These are phyloP conservation scores for Megathymus violae DNA, from an alignment of 1,140 invertebrate genomes.

Conservation along the genomic window DNA sequence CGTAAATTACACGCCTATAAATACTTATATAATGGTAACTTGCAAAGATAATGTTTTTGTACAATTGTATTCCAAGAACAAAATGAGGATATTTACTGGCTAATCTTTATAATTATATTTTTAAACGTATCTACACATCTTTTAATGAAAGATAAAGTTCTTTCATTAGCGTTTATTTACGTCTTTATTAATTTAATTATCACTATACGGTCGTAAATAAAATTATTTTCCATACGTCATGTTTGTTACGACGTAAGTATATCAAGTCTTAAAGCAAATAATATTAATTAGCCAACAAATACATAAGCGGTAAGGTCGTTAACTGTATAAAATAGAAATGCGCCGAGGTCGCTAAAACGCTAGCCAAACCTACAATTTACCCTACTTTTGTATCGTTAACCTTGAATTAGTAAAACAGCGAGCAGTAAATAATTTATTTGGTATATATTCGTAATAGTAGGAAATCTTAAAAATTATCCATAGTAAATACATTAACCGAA, in stretches of 20 bases:
- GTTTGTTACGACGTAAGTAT: no score
- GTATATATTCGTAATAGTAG: no score
- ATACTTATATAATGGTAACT: slow-evolving; percentile 2
- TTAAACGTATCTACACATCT: no score
- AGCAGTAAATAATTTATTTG: no score
- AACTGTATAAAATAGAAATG: slow-evolving; percentile 4
- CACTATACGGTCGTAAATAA: slow-evolving; percentile 9
- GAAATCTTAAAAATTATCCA: no score
- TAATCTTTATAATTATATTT: no score
- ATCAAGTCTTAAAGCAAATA: slow-evolving; percentile 6
- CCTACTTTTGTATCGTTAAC: slow-evolving; percentile 2
- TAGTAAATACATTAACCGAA: no score
- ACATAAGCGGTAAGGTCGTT: not conserved
- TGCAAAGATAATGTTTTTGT: not conserved
- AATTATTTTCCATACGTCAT: slow-evolving; percentile 10
- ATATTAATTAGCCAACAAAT: slow-evolving; percentile 18
- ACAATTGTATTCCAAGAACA: no score
- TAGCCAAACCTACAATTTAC: slow-evolving; percentile 17
- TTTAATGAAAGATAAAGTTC: no score
- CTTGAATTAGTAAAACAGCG: not conserved
- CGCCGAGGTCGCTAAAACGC: not conserved
- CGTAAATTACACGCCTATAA: slow-evolving; percentile 10
- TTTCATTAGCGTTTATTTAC: no score
- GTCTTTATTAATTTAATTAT: slow-evolving; percentile 2
- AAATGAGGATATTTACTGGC: no score